phyloP scores from a whole-genome alignment of 2,888 invertebrate genomes.

The Mesorhabditis spiculigera region DNA sequence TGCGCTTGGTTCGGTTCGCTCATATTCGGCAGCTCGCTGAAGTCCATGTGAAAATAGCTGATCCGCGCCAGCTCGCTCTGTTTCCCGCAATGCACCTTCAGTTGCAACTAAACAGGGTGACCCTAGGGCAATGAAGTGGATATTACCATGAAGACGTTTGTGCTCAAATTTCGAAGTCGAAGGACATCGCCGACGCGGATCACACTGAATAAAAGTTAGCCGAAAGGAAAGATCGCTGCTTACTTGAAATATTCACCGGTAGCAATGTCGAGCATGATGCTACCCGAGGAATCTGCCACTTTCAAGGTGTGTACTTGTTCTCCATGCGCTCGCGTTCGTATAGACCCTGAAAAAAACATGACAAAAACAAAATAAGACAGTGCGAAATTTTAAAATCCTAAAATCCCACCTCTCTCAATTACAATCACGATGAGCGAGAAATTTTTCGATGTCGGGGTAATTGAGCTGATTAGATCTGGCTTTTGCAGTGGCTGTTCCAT shows the following conservation, averaged over 20 bases:
- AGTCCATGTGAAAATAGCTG: neutral
- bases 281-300: neutral
- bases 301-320: neutral
- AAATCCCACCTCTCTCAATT: neutral
- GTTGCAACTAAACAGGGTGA: neutral
- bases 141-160: neutral
- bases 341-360: neutral
- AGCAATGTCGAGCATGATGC: neutral
- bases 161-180: neutral
- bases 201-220: neutral
- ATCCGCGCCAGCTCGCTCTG: neutral
- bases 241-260: neutral
- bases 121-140: neutral
- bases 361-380: neutral
- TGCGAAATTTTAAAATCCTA: neutral
- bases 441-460: neutral
- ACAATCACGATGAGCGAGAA: neutral
- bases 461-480: neutral
- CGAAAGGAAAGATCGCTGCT: neutral
- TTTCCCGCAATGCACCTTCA: slow-evolving; percentile 3
- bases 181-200: slow-evolving; percentile 1
- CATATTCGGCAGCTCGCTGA: neutral
- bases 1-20: neutral
- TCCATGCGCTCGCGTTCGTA: neutral
- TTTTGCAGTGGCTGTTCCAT: neutral